Evolutionary conservation across 2,113 vertebrate genomes (phyloP).

Genomic region (Syrmaticus mikado): DNA sequence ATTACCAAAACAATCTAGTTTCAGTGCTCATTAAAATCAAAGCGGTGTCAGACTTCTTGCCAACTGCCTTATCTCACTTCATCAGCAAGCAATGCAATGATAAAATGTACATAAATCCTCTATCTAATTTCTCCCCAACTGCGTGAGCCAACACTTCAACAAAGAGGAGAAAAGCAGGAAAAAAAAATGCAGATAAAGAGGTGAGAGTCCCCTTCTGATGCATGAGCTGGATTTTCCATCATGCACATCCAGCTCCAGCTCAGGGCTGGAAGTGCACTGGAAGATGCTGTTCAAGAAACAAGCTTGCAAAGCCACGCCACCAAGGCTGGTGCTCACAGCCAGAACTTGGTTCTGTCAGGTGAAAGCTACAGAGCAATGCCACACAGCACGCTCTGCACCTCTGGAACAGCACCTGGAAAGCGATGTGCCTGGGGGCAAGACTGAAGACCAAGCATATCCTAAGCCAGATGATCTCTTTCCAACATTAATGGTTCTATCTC

Average conservation of each 20-base stretch:
- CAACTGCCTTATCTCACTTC: constrained; percentile 49
- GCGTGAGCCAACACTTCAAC: neutral
- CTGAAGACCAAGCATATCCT: neutral
- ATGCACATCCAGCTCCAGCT: neutral
- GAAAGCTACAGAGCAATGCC: neutral
- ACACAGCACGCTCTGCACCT: neutral
- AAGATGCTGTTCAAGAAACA: neutral
- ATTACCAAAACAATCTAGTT: constrained; percentile 53
- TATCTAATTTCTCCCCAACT: neutral
- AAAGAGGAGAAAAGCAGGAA: neutral
- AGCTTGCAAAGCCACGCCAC: neutral
- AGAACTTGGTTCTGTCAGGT: accelerated
- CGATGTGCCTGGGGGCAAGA: neutral
- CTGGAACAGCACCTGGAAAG: neutral
- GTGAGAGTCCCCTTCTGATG: neutral
- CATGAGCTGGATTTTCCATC: neutral
- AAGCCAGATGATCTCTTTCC: too few relatives aligned
- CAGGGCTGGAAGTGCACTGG: neutral
- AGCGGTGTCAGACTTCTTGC: constrained; percentile 30
- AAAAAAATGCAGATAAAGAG: neutral
- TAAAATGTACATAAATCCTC: constrained; percentile 26
- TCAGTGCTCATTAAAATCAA: constrained; percentile 58
- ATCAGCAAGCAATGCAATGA: constrained; percentile 13
- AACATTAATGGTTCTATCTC: neutral
- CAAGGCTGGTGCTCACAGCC: neutral